Base-by-base conservation (phyloP, 1,140 invertebrate genomes). In the Drosophila sucinea region DNA sequence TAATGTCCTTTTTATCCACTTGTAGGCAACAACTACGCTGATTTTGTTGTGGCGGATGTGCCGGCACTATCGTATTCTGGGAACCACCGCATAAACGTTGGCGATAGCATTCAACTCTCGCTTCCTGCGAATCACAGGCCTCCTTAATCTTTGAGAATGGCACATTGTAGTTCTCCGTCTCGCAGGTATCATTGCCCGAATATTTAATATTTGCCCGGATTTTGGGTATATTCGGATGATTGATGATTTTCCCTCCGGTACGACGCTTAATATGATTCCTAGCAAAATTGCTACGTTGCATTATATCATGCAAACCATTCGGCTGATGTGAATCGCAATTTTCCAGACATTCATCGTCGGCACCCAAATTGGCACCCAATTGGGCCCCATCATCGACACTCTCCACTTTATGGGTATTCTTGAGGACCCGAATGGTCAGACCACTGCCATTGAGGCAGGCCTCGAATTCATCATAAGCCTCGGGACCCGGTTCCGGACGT, bases 391-490 rank as follows among this genome's bases (percentile, higher is more conserved):
- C 91, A 38, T 79, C 69, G 1, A 90, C 62, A 47, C 73, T 82
- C 60, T 92, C 77, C 41, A 92, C 91, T 57, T 81, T 77, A 62
- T 92, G 90, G n/a, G 85, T 91, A 27, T 92, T 81, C 75, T 92
- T 92, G 2, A 92, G 64, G 4, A 92, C 91, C 0, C 91, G 89
- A 33, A 92, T 92, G 29, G 87, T 82, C 32, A 92, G 65, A 0
- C 91, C 91, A 63, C 91, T 92, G 57, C 91, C 91, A 70, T 92
- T 92, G 0, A 92, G 73, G 10, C 91, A 90, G 7, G 91, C 91
- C 60, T 92, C 91, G 61, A 92, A 92, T 66, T 92, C 91, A 23
- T 92, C 91, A 11, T 91, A 92, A 0, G 90, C 91, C n/a, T 91
- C 90, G 2, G 91, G 83, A 10, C 85, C 83, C 6, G 87, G 84